Evolutionary conservation across 2,888 invertebrate genomes (phyloP).

Genomic region (Epirrita christyi): DNA sequence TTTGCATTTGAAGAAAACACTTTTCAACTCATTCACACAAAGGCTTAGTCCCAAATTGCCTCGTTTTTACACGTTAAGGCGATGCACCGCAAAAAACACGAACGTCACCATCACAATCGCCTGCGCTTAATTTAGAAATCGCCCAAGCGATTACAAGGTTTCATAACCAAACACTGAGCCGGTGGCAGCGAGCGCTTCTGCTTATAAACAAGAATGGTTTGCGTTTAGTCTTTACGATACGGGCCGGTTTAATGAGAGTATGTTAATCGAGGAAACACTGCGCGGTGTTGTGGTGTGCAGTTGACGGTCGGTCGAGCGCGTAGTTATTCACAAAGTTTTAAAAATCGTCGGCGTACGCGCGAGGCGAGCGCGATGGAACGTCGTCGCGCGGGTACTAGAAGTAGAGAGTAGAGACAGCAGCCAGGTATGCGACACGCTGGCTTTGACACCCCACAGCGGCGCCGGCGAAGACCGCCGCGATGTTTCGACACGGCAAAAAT

Average conservation of each 20-base stretch:
- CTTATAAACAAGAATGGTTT: slow-evolving; percentile 70
- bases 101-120: slow-evolving; percentile 62
- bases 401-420: slow-evolving; percentile 49
- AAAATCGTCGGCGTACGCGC: slow-evolving; percentile 31
- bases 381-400: slow-evolving; percentile 62
- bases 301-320: slow-evolving; percentile 38
- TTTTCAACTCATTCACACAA: slow-evolving; percentile 48
- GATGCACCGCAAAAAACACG: slow-evolving; percentile 59
- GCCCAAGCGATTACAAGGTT: slow-evolving; percentile 73
- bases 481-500: slow-evolving; percentile 48
- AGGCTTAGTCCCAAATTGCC: slow-evolving; percentile 31
- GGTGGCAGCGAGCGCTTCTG: slow-evolving; percentile 56
- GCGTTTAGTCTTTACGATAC: slow-evolving; percentile 47
- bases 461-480: slow-evolving; percentile 55
- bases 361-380: slow-evolving; percentile 59
- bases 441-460: slow-evolving; percentile 36
- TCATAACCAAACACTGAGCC: slow-evolving; percentile 64
- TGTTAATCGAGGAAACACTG: slow-evolving; percentile 53
- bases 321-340: slow-evolving; percentile 13
- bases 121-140: slow-evolving; percentile 71
- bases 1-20: slow-evolving; percentile 65
- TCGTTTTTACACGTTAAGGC: slow-evolving; percentile 42
- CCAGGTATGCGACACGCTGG: slow-evolving; percentile 54
- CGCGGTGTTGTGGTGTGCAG: slow-evolving; percentile 40
- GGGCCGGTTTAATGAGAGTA: slow-evolving; percentile 53